Base-by-base conservation (phyloP, 2,797 vertebrate species). In the Arrhamphus sclerolepis region DNA sequence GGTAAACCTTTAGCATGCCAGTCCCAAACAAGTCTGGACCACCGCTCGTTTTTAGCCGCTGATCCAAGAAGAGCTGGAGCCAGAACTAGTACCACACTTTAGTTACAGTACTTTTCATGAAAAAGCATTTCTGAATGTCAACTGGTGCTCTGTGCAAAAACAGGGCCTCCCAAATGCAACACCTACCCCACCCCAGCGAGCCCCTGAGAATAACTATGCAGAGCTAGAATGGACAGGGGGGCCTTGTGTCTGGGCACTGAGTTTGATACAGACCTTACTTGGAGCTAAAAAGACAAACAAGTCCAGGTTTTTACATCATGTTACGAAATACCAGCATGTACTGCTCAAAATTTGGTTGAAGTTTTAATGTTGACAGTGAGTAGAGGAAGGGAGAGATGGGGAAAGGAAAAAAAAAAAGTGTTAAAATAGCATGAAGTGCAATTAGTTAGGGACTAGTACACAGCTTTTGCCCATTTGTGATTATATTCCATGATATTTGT, bases 151-250 rank as follows among this genome's bases (percentile, higher is more conserved):
- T 60, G 68, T 62, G 66, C 62, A 78, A 64, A n/a, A 77, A 78
- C 63, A 31, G 55, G 65, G 52, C 81, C 79, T 79, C 85, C 87
- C 71, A 84, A 74, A 74, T 81, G 67, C 69, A 77, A 72, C 75
- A 53, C 58, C 20, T 56, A 52, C 67, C 76, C 78, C 70, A 60
- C 78, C 77, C 74, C 8, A 22, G 16, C 5, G n/a, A 71, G 69
- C 55, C 63, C 66, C 78, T 76, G 68, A 84, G 82, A 89, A 91
- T 86, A 87, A 81, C 85, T 77, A 76, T 1, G 56, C 43, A 66
- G 70, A 60, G 57, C 72, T 61, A 13, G 66, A 65, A 48, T 1
- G 61, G 63, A 86, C 78, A 81, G 66, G 66, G 60, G 65, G 28
- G 60, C 80, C 84, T 76, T 83, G 79, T 85, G 67, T 71, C 41